phyloP scores from a whole-genome alignment of 2,888 invertebrate species.

The Aspidiotus destructor region DNA sequence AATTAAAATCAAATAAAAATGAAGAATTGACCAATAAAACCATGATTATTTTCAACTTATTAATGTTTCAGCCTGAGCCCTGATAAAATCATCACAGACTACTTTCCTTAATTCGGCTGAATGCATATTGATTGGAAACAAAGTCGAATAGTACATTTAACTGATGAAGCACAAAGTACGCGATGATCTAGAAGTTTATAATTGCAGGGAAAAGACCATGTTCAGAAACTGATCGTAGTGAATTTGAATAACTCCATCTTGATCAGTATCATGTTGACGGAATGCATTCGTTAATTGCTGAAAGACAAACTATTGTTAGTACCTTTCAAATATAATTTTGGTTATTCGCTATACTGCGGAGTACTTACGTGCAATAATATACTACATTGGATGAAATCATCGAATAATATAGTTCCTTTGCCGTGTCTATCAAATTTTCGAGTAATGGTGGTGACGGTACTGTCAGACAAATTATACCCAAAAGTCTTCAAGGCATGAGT shows the following conservation, averaged over 20 bases:
- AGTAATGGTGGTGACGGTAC: constrained; percentile 67
- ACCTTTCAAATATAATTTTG: constrained; percentile 21
- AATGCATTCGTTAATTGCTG: constrained; percentile 65
- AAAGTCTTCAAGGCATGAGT: constrained; percentile 81
- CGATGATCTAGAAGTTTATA: constrained; percentile 25
- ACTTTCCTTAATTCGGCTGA: not conserved
- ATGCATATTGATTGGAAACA: not conserved
- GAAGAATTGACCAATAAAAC: not conserved
- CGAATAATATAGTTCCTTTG: constrained; percentile 84
- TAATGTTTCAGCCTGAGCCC: not conserved
- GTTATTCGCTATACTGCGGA: constrained; percentile 5
- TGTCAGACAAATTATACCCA: constrained; percentile 77
- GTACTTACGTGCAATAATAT: constrained; percentile 79
- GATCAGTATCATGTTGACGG: constrained; percentile 77
- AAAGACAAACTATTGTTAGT: too few relatives aligned
- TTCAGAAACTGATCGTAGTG: constrained; percentile 91
- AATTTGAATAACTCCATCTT: constrained; percentile 89
- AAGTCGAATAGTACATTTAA: too few relatives aligned
- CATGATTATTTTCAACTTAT: not conserved
- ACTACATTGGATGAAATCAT: constrained; percentile 97
- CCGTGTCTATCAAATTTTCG: constrained; percentile 90
- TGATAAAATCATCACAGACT: not conserved
- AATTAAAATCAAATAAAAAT: not conserved
- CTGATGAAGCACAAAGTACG: too few relatives aligned
- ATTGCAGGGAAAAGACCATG: constrained; percentile 55